These are phyloP conservation scores for Bombus waltoni DNA, from an alignment of 1,140 invertebrate species.

Conservation along the genomic window DNA sequence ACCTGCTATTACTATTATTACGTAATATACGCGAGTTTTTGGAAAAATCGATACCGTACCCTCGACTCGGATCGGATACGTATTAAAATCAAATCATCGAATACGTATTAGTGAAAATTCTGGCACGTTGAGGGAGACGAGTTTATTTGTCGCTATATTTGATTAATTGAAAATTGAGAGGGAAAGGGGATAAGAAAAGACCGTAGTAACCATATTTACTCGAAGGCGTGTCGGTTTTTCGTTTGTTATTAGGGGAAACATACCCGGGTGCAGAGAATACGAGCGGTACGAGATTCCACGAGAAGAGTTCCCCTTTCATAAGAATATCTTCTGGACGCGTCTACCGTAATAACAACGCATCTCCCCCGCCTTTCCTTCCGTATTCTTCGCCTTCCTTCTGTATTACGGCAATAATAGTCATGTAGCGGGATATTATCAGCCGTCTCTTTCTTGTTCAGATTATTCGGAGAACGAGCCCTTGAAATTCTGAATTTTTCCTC, in stretches of 20 bases:
- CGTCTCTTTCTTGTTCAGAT: not conserved
- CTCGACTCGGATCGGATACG: not conserved
- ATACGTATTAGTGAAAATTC: too few relatives aligned
- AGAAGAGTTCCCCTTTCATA: constrained; percentile 16
- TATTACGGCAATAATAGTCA: constrained; percentile 11
- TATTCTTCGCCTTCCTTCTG: not conserved
- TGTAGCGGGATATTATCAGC: not conserved
- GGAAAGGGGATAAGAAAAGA: not conserved
- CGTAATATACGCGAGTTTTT: too few relatives aligned
- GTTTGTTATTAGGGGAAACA: constrained; percentile 3
- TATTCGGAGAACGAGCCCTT: not conserved
- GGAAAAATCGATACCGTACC: too few relatives aligned
- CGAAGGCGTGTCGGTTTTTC: not conserved
- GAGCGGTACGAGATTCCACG: not conserved
- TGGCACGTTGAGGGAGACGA: too few relatives aligned
- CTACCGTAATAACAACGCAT: not conserved
- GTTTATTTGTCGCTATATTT: not conserved
- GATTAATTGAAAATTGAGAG: not conserved
- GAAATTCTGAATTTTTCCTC: not conserved
- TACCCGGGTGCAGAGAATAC: constrained; percentile 9
- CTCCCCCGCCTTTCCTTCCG: not conserved
- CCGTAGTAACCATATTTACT: not conserved
- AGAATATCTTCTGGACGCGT: constrained; percentile 25
- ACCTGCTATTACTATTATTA: too few relatives aligned
- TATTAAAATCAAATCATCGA: too few relatives aligned